These are phyloP conservation scores for Hippocampus kuda DNA, from an alignment of 2,797 vertebrate species.

Conservation along the genomic window DNA sequence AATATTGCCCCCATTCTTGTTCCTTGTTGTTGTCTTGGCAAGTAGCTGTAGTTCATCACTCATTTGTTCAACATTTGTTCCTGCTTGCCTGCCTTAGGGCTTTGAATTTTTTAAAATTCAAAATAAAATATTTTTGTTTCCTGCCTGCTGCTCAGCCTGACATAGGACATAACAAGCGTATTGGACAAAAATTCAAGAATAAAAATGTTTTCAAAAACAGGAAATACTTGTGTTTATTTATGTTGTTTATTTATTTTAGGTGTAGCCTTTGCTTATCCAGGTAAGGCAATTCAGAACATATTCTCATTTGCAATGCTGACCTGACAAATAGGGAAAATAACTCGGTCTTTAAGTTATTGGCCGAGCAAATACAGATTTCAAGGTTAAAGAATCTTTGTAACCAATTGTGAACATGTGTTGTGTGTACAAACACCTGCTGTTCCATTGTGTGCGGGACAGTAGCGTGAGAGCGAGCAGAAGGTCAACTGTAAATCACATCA, in stretches of 20 bases:
- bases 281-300: no score
- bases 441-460: slow-evolving; percentile 48
- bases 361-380: not conserved
- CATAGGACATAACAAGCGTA: not conserved
- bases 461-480: slow-evolving; percentile 43
- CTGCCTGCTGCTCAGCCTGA: not conserved
- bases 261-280: no score
- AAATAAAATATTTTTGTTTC: not conserved
- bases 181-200: not conserved
- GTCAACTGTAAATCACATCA: slow-evolving; percentile 53
- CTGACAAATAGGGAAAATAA: not conserved
- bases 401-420: not conserved
- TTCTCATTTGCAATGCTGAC: no score
- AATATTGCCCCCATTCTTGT: not conserved
- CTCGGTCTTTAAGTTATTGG: not conserved
- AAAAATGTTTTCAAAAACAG: no score
- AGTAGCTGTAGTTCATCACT: not conserved
- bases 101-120: not conserved
- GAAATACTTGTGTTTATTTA: no score
- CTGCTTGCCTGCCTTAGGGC: not conserved
- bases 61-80: not conserved
- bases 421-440: slow-evolving; percentile 30
- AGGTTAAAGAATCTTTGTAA: not conserved
- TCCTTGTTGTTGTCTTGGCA: not conserved
- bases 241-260: not conserved